phyloP scores from a whole-genome alignment of 2,797 vertebrate species.

The Nannoperca australis region DNA sequence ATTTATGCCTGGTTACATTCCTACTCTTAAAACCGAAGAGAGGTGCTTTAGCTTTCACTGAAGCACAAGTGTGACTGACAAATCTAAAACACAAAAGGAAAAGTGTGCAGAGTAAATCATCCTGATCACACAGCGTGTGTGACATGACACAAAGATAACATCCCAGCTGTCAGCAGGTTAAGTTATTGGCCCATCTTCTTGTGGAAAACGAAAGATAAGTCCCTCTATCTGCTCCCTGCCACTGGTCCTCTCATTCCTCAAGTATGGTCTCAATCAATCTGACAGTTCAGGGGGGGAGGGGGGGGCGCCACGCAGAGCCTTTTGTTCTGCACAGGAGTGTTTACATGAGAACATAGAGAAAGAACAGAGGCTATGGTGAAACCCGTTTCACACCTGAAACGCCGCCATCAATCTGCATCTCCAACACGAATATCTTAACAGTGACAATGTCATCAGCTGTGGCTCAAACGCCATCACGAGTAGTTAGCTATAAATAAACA shows the following conservation, averaged over 20 bases:
- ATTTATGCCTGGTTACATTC: too few species aligned
- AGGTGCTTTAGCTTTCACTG: background rate
- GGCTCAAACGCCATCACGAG: background rate
- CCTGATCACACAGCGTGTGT: background rate
- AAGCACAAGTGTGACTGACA: background rate
- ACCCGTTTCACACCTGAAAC: too few species aligned
- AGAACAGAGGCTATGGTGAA: background rate
- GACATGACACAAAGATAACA: background rate
- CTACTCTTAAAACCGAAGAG: background rate
- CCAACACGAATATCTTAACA: background rate
- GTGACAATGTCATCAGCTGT: accelerated
- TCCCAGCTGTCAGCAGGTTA: background rate
- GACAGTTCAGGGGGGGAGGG: slow-evolving; percentile 34
- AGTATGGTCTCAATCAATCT: slow-evolving; percentile 20
- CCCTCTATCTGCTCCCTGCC: background rate
- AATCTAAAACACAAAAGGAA: background rate
- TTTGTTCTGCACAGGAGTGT: slow-evolving; percentile 49
- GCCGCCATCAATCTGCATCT: background rate
- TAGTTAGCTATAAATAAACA: background rate
- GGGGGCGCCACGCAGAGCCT: slow-evolving; percentile 35
- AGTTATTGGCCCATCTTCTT: background rate
- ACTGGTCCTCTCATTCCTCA: background rate
- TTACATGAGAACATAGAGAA: background rate
- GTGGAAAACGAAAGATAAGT: background rate
- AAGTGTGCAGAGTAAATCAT: background rate